Evolutionary conservation across 2,888 invertebrate species (phyloP).

Genomic region (Spisula subtruncata): DNA sequence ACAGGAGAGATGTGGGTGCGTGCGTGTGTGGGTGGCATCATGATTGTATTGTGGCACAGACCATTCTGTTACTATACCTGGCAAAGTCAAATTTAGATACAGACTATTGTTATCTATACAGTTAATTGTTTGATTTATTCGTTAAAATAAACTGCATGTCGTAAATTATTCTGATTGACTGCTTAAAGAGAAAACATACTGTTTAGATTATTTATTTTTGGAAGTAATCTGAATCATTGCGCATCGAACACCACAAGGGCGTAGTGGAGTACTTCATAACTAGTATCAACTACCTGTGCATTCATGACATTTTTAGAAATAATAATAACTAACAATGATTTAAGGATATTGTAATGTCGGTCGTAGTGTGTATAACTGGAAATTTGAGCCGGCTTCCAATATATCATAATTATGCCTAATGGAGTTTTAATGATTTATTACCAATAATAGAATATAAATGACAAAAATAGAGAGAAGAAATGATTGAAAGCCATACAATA

Average conservation of each 20-base stretch:
- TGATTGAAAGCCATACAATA: background rate
- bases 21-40: too few relatives aligned
- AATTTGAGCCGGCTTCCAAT: background rate
- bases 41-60: too few relatives aligned
- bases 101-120: too few relatives aligned
- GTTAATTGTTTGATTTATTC: background rate
- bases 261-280: background rate
- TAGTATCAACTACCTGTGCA: background rate
- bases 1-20: too few relatives aligned
- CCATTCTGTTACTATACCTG: too few relatives aligned
- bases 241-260: background rate
- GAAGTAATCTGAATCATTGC: background rate
- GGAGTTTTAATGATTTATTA: slow-evolving; percentile 11
- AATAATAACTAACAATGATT: background rate
- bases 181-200: background rate
- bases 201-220: background rate
- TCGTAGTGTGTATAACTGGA: background rate
- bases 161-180: background rate
- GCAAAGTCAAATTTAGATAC: too few relatives aligned
- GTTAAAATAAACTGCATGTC: background rate
- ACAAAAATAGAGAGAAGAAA: background rate
- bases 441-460: slow-evolving; percentile 5
- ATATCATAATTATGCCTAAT: background rate
- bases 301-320: background rate
- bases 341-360: background rate